phyloP scores from a whole-genome alignment of 2,888 invertebrate species.

The Toxonevra muliebris region DNA sequence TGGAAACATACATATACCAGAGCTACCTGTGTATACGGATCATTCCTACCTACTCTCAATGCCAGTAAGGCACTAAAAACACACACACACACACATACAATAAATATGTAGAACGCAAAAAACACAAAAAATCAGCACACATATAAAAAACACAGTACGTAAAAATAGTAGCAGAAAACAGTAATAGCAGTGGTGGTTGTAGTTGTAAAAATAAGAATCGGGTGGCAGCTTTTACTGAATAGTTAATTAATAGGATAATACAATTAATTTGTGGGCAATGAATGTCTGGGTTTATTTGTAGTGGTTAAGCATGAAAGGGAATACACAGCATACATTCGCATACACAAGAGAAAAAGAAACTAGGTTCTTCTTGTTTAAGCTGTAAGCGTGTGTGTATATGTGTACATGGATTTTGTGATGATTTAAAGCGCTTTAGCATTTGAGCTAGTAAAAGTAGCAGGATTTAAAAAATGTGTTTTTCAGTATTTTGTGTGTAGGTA shows the following conservation, averaged over 20 bases:
- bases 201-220: conserved; percentile 20
- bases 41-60: conserved; percentile 50
- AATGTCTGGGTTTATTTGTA: conserved; percentile 59
- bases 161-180: too few relatives aligned
- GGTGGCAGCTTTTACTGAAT: conserved; percentile 54
- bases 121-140: background rate
- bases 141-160: conserved; percentile 10
- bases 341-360: background rate
- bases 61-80: conserved; percentile 27
- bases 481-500: too few relatives aligned
- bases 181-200: background rate
- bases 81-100: conserved; percentile 44
- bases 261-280: conserved; percentile 61
- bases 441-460: too few relatives aligned
- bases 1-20: conserved; percentile 10
- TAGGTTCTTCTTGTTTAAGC: too few relatives aligned
- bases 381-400: too few relatives aligned
- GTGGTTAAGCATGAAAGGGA: conserved; percentile 17
- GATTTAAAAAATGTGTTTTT: too few relatives aligned
- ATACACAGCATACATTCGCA: background rate
- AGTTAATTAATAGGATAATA: conserved; percentile 61
- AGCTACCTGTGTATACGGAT: conserved; percentile 49
- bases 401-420: too few relatives aligned
- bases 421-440: too few relatives aligned
- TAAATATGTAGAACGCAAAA: conserved; percentile 1